Base-by-base conservation (phyloP, 2,888 invertebrate genomes). In the Metopia argyrocephala region DNA sequence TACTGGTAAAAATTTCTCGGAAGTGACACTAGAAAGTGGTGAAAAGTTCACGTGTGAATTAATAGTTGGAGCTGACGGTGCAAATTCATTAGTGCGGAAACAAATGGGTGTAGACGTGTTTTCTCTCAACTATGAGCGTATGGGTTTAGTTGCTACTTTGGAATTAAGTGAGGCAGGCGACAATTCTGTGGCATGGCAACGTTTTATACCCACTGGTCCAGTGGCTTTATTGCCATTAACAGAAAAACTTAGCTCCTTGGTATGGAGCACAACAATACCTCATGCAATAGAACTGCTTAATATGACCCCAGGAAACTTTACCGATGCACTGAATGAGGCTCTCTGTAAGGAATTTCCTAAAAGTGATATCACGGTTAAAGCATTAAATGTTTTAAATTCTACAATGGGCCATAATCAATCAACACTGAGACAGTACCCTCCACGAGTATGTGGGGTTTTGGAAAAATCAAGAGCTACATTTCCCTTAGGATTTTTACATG, bases 61-160 rank as follows among this genome's bases (percentile, higher is more conserved):
- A 83, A 87, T 96, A 95, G 93, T 99, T 74, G 99, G 98, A 21
- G 98, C 98, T 15, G 99, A 99, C 92, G 99, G 99, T 0, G 94
- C 94, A 0, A 96, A 96, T 87, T 99, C 99, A 0, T 92, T 94
- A 73, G 96, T 99, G 2, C 93, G 99, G 9, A 91, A 94, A 82
- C 92, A 94, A 25, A 96, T 97, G 95, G 94, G 93, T 20, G 94
- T 95, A 15, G 94, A 96, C 85, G 96, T 96, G 84, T 87, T 97
- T 0, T 92, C 94, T 0, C 95, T 96, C 93, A 94, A 94, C 85
- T 99, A 99, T 88, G 93, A 96, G 64, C 97, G 98, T 89, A 94
- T 94, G 92, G 98, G 96, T 5, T 93, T 99, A 23, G 98, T 99
- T 0, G 98, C 98, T 1, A 98, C 98, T 0, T 90, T 99, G 38